Conservation (phyloP, 2,797 vertebrate genomes). For the Halcyon leucocephala region DNA sequence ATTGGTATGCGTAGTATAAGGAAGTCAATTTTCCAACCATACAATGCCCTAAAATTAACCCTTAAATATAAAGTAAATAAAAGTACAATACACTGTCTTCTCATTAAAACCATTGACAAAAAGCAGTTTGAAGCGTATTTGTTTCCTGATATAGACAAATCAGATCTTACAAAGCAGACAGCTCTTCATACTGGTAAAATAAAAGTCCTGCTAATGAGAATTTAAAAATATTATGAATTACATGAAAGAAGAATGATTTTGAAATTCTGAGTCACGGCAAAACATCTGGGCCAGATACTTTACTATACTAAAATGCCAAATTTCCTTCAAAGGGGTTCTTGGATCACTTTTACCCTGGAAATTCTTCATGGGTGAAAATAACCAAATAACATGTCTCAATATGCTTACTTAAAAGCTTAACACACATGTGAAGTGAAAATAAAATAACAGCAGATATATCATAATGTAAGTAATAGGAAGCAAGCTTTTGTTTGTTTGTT, state of each 20-base stretch:
- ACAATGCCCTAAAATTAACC: rapidly evolving
- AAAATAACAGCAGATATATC: not conserved
- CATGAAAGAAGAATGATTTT: not conserved
- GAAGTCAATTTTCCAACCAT: not conserved
- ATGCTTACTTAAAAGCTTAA: not conserved
- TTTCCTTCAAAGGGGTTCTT: not conserved
- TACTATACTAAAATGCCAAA: not conserved
- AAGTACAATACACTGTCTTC: not conserved
- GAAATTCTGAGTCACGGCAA: not conserved
- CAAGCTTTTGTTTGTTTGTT: not conserved
- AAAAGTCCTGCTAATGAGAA: not conserved
- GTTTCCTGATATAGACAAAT: not conserved
- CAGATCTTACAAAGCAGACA: not conserved
- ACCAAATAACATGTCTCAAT: not conserved
- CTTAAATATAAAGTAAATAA: not conserved
- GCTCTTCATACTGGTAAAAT: not conserved
- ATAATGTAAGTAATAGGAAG: not conserved
- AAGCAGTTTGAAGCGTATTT: not conserved
- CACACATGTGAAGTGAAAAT: not conserved
- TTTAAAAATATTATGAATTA: not conserved
- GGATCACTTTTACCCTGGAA: not conserved
- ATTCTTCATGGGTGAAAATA: not conserved
- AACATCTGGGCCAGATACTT: not conserved
- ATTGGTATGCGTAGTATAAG: not conserved
- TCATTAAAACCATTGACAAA: not conserved